Conservation (phyloP, 92 coral and sea anemone genomes). For the Heteractis magnifica region DNA sequence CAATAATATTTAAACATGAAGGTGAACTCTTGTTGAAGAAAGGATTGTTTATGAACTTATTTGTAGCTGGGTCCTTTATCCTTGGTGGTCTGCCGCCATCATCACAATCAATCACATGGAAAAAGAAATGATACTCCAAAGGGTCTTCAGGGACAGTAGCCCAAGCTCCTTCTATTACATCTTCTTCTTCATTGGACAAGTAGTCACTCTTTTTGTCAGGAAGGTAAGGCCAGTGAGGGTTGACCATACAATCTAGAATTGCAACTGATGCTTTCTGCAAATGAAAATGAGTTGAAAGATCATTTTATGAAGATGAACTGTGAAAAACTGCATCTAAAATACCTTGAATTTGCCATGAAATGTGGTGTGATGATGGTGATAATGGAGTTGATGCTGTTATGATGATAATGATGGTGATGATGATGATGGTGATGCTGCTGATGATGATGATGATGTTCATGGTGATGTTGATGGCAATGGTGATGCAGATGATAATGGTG, state of each 20-base stretch:
- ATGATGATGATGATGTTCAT: too few relatives aligned
- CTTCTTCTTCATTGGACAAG: conserved; percentile 51
- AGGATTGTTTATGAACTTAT: conserved; percentile 33
- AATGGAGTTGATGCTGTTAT: too few relatives aligned
- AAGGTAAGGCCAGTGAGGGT: conserved; percentile 89
- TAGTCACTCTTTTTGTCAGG: conserved; percentile 71
- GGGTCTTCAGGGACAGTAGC: conserved; percentile 77
- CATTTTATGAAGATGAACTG: background rate
- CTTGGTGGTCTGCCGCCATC: conserved; percentile 76
- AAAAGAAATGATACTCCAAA: conserved; percentile 79
- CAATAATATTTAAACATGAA: conserved; percentile 76
- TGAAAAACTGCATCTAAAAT: too few relatives aligned
- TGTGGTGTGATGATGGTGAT: too few relatives aligned
- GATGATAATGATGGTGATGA: too few relatives aligned
- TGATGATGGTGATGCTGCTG: too few relatives aligned
- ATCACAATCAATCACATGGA: conserved; percentile 72
- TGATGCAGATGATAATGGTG: too few relatives aligned
- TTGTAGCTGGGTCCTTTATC: conserved; percentile 34
- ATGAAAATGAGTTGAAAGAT: background rate
- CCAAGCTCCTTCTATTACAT: conserved; percentile 74
- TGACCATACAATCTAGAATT: conserved; percentile 72
- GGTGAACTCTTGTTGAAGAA: conserved; percentile 54
- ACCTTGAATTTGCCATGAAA: too few relatives aligned
- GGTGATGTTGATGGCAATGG: too few relatives aligned
- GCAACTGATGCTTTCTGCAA: conserved; percentile 73